These are phyloP conservation scores for Thelaira solivaga DNA, from an alignment of 2,888 invertebrate genomes.

Conservation along the genomic window DNA sequence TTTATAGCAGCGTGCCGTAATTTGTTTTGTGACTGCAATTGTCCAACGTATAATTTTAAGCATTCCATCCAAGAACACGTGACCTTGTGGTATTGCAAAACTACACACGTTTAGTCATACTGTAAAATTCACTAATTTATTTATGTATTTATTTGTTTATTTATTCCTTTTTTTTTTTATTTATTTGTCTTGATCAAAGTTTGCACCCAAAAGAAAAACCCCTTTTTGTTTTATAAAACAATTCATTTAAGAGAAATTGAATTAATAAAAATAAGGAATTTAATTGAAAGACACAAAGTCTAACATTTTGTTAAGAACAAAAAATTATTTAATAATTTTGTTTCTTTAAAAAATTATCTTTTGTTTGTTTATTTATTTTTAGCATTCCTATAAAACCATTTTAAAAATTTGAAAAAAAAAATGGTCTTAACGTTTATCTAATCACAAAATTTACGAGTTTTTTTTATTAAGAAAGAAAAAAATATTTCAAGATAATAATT, in stretches of 20 bases:
- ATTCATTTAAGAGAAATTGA: neutral
- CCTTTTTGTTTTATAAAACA: too few species aligned
- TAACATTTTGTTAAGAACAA: neutral
- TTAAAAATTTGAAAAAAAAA: neutral
- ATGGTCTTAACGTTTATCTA: slow-evolving; percentile 21
- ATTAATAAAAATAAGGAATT: neutral
- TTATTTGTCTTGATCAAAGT: neutral
- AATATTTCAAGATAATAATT: neutral
- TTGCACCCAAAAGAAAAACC: neutral
- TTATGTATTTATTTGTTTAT: too few species aligned
- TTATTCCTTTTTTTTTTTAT: too few species aligned
- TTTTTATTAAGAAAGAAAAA: neutral
- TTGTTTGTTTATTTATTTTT: too few species aligned
- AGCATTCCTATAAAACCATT: neutral
- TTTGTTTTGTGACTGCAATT: too few species aligned
- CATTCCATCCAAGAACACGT: too few species aligned
- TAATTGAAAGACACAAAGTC: neutral
- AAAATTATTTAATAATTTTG: neutral
- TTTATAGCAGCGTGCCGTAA: too few species aligned
- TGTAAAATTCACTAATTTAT: too few species aligned
- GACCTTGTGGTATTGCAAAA: too few species aligned
- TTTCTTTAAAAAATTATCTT: neutral
- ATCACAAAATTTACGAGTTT: neutral
- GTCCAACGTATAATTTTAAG: too few species aligned
- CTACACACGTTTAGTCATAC: too few species aligned